phyloP scores from a whole-genome alignment of 2,113 vertebrate species.

The Pogona vitticeps region DNA sequence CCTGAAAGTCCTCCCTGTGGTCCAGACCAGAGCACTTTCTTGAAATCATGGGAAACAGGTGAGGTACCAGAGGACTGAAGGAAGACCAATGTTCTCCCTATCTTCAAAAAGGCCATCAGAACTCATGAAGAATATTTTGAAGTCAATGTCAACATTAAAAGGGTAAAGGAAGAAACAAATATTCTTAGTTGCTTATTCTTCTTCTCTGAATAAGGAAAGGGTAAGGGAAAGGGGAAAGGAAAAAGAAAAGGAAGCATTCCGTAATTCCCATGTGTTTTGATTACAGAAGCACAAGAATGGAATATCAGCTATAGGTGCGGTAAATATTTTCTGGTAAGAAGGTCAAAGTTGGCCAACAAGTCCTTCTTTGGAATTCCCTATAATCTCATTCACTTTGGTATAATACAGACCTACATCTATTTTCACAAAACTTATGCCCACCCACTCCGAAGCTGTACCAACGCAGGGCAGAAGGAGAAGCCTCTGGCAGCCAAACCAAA shows the following conservation, averaged over 20 bases:
- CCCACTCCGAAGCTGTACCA: neutral
- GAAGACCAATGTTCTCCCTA: too few relatives aligned
- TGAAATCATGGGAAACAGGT: too few relatives aligned
- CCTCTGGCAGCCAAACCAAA: neutral
- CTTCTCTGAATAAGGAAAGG: neutral
- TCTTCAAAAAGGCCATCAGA: constrained; percentile 32
- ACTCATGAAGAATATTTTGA: constrained; percentile 2
- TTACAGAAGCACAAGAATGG: neutral
- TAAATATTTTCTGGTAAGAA: neutral
- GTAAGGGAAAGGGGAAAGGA: too few relatives aligned
- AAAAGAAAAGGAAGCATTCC: neutral
- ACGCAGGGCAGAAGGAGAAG: neutral
- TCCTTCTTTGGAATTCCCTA: neutral
- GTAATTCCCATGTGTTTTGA: neutral
- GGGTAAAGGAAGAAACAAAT: constrained; percentile 10
- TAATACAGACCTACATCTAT: neutral
- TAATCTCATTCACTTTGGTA: neutral
- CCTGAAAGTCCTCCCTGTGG: constrained; percentile 8
- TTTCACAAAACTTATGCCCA: neutral
- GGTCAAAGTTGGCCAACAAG: neutral
- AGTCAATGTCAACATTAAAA: neutral
- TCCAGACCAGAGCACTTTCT: neutral
- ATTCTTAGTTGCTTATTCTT: neutral
- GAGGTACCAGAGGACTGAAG: too few relatives aligned
- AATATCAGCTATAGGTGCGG: neutral